Conservation (phyloP, 2,113 vertebrate species). For the Vicugna pacos region DNA sequence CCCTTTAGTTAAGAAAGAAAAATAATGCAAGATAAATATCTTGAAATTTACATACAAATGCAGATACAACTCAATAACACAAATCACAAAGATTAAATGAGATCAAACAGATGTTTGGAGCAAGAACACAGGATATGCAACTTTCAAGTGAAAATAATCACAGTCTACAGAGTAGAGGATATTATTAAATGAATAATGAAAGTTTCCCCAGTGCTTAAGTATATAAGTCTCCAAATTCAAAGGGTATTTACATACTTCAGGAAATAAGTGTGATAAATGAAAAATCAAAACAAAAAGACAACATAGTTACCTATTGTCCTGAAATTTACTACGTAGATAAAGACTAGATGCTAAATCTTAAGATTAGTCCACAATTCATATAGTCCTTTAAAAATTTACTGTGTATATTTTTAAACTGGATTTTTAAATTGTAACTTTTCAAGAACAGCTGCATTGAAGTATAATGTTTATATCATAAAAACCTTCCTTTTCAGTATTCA, state of each 20-base stretch:
- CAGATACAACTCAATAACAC: background rate
- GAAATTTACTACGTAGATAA: background rate
- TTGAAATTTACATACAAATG: background rate
- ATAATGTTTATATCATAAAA: background rate
- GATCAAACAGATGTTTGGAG: background rate
- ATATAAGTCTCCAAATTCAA: background rate
- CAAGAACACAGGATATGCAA: background rate
- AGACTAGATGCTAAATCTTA: background rate
- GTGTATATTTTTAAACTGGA: background rate
- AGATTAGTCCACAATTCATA: background rate
- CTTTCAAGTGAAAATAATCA: background rate
- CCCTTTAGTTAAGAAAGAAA: background rate
- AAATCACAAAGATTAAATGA: background rate
- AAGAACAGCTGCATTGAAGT: background rate
- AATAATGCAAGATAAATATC: background rate
- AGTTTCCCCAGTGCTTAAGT: background rate
- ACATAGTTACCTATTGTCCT: background rate
- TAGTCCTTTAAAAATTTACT: background rate
- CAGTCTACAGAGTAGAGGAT: background rate
- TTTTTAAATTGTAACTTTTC: background rate
- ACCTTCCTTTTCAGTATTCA: background rate
- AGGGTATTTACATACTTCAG: background rate
- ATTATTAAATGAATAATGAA: background rate
- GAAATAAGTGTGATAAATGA: background rate
- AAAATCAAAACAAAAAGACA: background rate